These are phyloP conservation scores for Drosophila anomalata DNA, from an alignment of 2,888 invertebrate species.

Conservation along the genomic window DNA sequence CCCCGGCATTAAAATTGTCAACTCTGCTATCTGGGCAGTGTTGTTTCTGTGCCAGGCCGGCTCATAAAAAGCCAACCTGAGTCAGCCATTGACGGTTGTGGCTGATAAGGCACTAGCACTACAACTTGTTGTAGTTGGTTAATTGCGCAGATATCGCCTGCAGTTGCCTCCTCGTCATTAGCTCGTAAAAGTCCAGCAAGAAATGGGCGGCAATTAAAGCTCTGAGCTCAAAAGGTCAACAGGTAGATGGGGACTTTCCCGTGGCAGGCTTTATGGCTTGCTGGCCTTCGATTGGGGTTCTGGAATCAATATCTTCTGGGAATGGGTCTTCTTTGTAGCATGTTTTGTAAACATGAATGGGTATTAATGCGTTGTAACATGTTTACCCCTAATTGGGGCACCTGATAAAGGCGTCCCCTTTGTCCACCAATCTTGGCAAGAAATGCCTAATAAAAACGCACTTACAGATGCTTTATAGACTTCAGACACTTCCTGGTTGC, in stretches of 20 bases:
- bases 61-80: conserved; percentile 52
- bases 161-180: conserved; percentile 32
- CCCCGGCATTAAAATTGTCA: conserved; percentile 56
- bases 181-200: conserved; percentile 49
- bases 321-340: background rate
- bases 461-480: background rate
- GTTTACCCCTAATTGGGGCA: background rate
- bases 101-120: conserved; percentile 49
- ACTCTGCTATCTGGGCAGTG: conserved; percentile 56
- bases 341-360: background rate
- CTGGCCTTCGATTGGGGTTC: conserved; percentile 1
- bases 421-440: background rate
- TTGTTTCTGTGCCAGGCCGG: conserved; percentile 27
- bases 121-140: conserved; percentile 47
- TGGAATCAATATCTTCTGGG: background rate
- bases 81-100: conserved; percentile 28
- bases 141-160: conserved; percentile 47
- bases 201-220: conserved; percentile 49
- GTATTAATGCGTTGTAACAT: background rate
- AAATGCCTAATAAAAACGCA: background rate
- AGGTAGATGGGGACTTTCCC: conserved; percentile 52
- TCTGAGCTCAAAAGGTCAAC: conserved; percentile 66
- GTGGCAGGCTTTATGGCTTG: conserved; percentile 40
- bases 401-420: background rate
- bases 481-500: conserved; percentile 18